Conservation (phyloP, 1,140 invertebrate genomes). For the Drosophila kepulauana region DNA sequence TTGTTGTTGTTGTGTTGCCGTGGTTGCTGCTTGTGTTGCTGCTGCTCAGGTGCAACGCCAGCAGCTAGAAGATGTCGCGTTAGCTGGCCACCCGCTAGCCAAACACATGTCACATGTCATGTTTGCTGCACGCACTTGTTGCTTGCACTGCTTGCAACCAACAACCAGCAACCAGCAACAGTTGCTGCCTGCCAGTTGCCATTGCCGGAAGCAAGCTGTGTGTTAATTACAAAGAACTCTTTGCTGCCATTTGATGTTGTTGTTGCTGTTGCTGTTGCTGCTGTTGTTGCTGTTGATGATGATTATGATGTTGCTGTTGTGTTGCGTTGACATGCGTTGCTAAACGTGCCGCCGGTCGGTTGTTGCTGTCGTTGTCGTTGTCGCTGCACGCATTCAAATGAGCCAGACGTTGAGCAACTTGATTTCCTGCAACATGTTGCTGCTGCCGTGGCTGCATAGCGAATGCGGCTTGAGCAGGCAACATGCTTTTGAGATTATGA, state of each 20-base stretch:
- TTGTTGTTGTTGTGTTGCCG: constrained; percentile 1
- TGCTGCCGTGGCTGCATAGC: constrained; percentile 61
- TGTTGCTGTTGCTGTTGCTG: constrained; percentile 36
- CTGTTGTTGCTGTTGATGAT: constrained; percentile 43
- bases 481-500: constrained; percentile 73
- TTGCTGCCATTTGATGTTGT: constrained; percentile 38
- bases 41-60: constrained; percentile 68
- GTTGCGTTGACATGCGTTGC: constrained; percentile 81
- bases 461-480: constrained; percentile 45
- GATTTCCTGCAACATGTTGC: constrained; percentile 74
- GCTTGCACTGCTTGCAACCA: constrained; percentile 36
- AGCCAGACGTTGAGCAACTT: constrained; percentile 64
- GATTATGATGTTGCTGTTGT: constrained; percentile 59
- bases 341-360: constrained; percentile 75
- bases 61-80: constrained; percentile 80
- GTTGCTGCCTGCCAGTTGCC: constrained; percentile 27
- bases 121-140: constrained; percentile 67
- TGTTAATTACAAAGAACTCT: constrained; percentile 75
- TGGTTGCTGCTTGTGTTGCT: constrained; percentile 20
- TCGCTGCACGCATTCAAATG: constrained; percentile 71
- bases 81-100: constrained; percentile 73
- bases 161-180: background rate
- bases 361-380: constrained; percentile 22
- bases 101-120: constrained; percentile 78
- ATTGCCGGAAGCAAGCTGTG: constrained; percentile 77